Percentiles rank a stretch among this genome's conserved stretches.
phyloP scores from a whole-genome alignment of 2,888 invertebrate species.

The Thecophora atra region DNA sequence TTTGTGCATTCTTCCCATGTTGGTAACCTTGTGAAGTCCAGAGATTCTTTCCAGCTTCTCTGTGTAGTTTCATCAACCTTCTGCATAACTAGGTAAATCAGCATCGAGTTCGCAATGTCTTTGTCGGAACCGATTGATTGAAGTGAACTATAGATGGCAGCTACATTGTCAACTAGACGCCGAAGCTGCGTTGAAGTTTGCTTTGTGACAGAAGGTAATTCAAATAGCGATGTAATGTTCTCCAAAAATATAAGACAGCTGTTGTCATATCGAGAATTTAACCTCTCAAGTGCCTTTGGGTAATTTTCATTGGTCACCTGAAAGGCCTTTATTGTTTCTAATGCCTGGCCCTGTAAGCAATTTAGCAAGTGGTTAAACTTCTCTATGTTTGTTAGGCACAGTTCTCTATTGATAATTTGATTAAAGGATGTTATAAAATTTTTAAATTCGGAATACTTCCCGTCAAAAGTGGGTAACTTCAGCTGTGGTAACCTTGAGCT shows the following conservation, averaged over 20 bases:
- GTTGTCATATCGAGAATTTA: too few relatives aligned
- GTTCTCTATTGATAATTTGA: slow-evolving; percentile 29
- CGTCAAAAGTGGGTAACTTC: too few relatives aligned
- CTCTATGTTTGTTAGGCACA: slow-evolving; percentile 24
- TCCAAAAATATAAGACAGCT: too few relatives aligned
- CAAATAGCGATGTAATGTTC: slow-evolving; percentile 19
- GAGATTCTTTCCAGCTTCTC: slow-evolving; percentile 39
- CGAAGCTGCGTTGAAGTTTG: slow-evolving; percentile 22
- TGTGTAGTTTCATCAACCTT: slow-evolving; percentile 38
- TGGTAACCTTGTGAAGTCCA: slow-evolving; percentile 37
- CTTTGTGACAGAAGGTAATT: slow-evolving; percentile 17
- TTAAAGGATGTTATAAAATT: too few relatives aligned
- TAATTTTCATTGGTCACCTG: slow-evolving; percentile 33
- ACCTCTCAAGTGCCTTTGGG: slow-evolving; percentile 29
- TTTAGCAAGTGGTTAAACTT: slow-evolving; percentile 15
- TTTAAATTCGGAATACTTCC: too few relatives aligned
- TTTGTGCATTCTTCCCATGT: slow-evolving; percentile 35
- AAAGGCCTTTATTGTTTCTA: slow-evolving; percentile 21
- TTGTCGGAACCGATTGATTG: slow-evolving; percentile 32
- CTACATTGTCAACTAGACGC: slow-evolving; percentile 30
- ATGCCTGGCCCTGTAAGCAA: slow-evolving; percentile 19
- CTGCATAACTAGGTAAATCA: slow-evolving; percentile 39
- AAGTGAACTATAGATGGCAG: slow-evolving; percentile 34
- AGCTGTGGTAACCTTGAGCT: too few relatives aligned
- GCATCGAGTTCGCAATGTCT: slow-evolving; percentile 37